Conservation (phyloP, 2,888 invertebrate genomes). For the Siphlonurus alternatus region DNA sequence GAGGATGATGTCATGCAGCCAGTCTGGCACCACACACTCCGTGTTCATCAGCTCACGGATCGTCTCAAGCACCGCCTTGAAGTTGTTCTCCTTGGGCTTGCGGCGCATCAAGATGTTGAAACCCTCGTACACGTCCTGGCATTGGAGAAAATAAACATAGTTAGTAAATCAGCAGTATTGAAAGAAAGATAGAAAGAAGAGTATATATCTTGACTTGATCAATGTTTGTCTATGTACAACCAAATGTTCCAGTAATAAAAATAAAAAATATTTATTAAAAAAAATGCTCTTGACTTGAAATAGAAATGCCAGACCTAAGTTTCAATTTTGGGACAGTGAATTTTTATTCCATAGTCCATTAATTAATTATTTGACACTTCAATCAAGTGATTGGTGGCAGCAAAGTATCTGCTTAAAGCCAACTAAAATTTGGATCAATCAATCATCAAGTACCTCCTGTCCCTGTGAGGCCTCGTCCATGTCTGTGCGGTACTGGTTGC, state of each 20-base stretch:
- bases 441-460: constrained; percentile 52
- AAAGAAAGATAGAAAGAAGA: not conserved
- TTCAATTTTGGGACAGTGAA: no score
- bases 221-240: no score
- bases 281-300: no score
- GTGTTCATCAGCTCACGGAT: constrained; percentile 99
- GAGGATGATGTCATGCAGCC: constrained; percentile 91
- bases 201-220: not conserved
- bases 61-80: constrained; percentile 97
- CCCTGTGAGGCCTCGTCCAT: constrained; percentile 70
- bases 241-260: no score
- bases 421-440: no score
- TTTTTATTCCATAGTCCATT: no score
- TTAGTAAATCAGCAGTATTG: not conserved
- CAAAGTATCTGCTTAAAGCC: no score
- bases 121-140: constrained; percentile 67
- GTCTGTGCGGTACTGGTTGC: constrained; percentile 90
- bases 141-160: no score
- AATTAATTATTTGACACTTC: no score
- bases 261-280: not conserved
- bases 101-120: constrained; percentile 95
- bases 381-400: no score
- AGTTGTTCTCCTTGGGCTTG: constrained; percentile 99
- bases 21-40: constrained; percentile 90
- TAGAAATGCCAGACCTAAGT: no score